A percentile compares a stretch with the other conserved stretches of the same genome.
phyloP scores from a whole-genome alignment of 2,888 invertebrate species.

The Philonicus albiceps region DNA sequence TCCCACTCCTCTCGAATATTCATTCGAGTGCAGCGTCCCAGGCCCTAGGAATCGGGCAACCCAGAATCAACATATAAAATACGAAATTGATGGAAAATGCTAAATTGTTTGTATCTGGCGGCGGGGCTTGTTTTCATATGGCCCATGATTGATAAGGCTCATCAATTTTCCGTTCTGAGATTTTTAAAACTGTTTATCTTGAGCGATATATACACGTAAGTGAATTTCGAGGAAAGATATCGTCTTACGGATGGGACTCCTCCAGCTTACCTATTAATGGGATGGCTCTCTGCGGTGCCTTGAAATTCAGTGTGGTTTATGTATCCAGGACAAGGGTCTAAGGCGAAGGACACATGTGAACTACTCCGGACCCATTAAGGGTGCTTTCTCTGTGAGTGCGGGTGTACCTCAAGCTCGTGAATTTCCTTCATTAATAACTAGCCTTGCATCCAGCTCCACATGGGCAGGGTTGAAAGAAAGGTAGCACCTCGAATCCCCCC shows the following conservation, averaged over 20 bases:
- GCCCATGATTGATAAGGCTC: slow-evolving; percentile 52
- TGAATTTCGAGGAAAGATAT: slow-evolving; percentile 18
- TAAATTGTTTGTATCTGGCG: slow-evolving; percentile 17
- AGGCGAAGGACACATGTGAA: not conserved
- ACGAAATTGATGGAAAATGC: slow-evolving; percentile 37
- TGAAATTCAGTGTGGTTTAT: not conserved
- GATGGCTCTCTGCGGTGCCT: not conserved
- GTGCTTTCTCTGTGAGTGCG: not conserved
- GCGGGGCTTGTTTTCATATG: slow-evolving; percentile 48
- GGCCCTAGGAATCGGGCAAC: not conserved
- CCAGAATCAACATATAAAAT: slow-evolving; percentile 39
- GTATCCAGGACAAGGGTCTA: not conserved
- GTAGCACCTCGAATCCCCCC: not conserved
- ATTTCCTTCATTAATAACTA: not conserved
- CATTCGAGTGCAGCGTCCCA: not conserved
- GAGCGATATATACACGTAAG: not conserved
- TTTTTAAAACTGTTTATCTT: slow-evolving; percentile 40
- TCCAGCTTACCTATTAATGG: not conserved
- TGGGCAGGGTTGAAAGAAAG: not conserved
- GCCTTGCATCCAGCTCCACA: not conserved
- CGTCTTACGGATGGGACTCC: not conserved
- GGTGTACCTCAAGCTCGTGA: not conserved
- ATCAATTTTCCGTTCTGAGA: slow-evolving; percentile 51
- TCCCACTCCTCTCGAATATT: not conserved
- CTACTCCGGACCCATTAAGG: not conserved